phyloP scores from a whole-genome alignment of 2,113 vertebrate species.

The Entomyzon cyanotis region DNA sequence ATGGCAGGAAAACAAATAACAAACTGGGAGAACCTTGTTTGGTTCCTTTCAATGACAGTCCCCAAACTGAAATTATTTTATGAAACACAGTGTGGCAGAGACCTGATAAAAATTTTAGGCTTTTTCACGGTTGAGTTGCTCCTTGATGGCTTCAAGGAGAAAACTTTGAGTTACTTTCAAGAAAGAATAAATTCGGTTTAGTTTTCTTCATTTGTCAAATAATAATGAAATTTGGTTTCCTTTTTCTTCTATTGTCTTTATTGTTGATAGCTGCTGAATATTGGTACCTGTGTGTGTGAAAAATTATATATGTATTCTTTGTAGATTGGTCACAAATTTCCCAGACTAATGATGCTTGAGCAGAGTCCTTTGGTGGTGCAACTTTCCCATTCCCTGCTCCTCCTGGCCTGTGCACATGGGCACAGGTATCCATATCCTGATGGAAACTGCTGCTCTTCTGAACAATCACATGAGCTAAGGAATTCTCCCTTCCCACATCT shows the following conservation, averaged over 20 bases:
- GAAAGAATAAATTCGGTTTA: neutral
- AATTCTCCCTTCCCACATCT: neutral
- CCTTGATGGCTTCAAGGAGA: neutral
- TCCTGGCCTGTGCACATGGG: fast-evolving
- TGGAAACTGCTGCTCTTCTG: neutral
- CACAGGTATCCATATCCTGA: neutral
- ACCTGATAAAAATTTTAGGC: neutral
- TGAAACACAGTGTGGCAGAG: neutral
- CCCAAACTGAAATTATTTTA: neutral
- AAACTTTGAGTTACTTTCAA: neutral
- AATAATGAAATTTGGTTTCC: neutral
- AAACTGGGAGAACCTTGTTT: neutral
- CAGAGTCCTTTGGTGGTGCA: neutral
- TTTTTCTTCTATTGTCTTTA: neutral
- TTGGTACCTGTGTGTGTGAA: neutral
- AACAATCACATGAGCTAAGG: neutral
- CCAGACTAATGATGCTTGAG: neutral
- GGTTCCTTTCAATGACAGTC: neutral
- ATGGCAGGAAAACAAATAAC: neutral
- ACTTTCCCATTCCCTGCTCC: neutral
- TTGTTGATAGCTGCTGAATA: neutral
- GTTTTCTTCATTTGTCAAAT: neutral
- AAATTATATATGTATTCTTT: neutral
- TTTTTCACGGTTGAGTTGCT: neutral
- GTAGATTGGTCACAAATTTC: neutral